A percentile compares a stretch with the other conserved stretches of the same genome.
Evolutionary conservation across 1,140 invertebrate genomes (phyloP).

Genomic region (Subanguina moxae): DNA sequence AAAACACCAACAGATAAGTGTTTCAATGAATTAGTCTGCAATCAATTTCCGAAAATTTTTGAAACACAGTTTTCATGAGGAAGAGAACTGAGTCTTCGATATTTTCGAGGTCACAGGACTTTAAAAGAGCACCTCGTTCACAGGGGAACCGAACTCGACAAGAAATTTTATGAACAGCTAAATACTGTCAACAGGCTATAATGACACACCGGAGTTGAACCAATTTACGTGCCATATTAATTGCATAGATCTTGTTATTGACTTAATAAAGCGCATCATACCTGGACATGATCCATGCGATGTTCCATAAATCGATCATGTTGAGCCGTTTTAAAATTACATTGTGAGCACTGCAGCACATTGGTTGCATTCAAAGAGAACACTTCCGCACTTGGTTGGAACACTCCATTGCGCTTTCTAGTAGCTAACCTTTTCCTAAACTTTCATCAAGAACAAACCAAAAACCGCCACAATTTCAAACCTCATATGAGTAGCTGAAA

Average conservation of each 20-base stretch:
- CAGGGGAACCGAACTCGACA: too few species aligned
- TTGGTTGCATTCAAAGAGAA: neutral
- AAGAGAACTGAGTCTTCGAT: too few species aligned
- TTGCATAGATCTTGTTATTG: neutral
- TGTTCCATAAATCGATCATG: neutral
- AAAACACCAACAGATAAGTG: neutral
- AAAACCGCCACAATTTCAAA: neutral
- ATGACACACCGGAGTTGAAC: too few species aligned
- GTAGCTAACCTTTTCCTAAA: neutral
- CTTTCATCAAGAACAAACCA: too few species aligned
- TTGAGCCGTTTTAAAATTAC: slow-evolving; percentile 16
- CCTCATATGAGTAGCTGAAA: neutral
- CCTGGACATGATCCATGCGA: slow-evolving; percentile 17
- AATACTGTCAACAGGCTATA: too few species aligned
- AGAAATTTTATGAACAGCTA: too few species aligned
- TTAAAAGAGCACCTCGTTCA: too few species aligned
- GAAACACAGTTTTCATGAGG: too few species aligned
- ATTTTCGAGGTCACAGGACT: too few species aligned
- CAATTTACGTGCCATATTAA: too few species aligned
- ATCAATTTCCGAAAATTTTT: too few species aligned
- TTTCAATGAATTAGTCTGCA: slow-evolving; percentile 9
- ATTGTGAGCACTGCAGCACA: slow-evolving; percentile 20
- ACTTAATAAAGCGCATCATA: neutral
- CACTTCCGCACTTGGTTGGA: slow-evolving; percentile 1
- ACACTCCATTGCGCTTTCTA: neutral